phyloP scores from a whole-genome alignment of 2,797 vertebrate genomes.

The Pyrocephalus nanus region DNA sequence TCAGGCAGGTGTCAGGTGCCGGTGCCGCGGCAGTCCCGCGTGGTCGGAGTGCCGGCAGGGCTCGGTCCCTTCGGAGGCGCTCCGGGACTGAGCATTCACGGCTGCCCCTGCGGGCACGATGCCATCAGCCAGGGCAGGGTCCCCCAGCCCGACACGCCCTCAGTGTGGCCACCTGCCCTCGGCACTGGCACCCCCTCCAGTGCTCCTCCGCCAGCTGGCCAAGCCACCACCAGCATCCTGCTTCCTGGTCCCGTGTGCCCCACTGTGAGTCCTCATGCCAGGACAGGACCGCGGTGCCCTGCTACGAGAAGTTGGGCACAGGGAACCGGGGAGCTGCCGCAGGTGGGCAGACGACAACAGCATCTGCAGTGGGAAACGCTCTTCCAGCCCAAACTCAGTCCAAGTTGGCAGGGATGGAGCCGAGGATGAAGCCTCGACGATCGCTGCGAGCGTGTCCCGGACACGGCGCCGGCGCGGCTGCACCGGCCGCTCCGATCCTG shows the following conservation, averaged over 20 bases:
- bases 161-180: neutral
- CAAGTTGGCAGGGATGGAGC: neutral
- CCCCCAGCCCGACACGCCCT: accelerated
- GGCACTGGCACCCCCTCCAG: too few species aligned
- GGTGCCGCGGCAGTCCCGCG: neutral
- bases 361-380: accelerated
- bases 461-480: neutral
- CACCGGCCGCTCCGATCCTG: neutral
- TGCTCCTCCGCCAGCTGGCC: neutral
- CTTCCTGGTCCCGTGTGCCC: neutral
- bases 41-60: neutral
- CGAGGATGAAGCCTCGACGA: accelerated
- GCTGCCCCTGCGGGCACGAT: neutral
- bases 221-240: neutral
- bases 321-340: neutral
- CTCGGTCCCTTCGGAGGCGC: accelerated
- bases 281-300: neutral
- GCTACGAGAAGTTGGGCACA: neutral
- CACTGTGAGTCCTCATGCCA: accelerated
- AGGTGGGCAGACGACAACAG: accelerated
- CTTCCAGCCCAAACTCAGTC: neutral
- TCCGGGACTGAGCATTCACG: accelerated
- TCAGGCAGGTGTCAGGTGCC: neutral
- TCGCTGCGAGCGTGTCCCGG: neutral
- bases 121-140: neutral